Evolutionary conservation across 2,113 vertebrate species (phyloP), one percentile per base, ranked within the genome.

Genomic region (Panthera tigris): DNA sequence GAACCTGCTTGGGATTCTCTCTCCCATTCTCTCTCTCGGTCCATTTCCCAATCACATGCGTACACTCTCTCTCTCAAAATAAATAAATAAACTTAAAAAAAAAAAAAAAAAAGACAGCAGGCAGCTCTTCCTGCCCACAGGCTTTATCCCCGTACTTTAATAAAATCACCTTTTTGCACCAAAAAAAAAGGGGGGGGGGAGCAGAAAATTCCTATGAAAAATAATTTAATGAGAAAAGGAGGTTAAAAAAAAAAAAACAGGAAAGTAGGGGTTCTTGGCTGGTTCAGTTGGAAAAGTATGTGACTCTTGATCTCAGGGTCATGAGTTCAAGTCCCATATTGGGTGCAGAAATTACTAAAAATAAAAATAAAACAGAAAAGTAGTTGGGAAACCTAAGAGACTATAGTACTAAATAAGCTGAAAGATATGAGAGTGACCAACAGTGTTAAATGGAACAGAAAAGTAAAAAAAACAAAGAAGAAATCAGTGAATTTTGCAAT

Each of bases 401-500:
- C 80, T 50, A 33, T 14, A 7, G 31, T 57, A 81, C 61, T 68
- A 86, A 86, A 45, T 81, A 65, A 90, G 52, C 5, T n/a, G 55
- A 79, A 84, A 87, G 33, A 88, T 6, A 36, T 6, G 16, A 76
- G 5, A 79, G 8, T 41, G 48, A 92, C 27, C 74, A 96, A 57
- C 19, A 94, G 81, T 61, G 39, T 87, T 86, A 81, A 86, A 86
- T 33, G 1, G 66, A 76, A 68, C 8, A 66, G n/a, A 48, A 81
- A 88, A 69, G 33, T 90, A 68, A 96, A 88, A 68, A 74, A 86
- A 18, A 33, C 50, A 48, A 94, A 94, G 14, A 83, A 87, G 55
- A 79, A 97, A 89, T 45, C n/a, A 89, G 45, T 86, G 50, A 13
- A 39, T 73, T 10, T 48, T 36, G 13, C 73, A 65, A 76, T 55